A percentile compares a stretch with the other conserved stretches of the same genome.
These are phyloP conservation scores for Catagonus wagneri DNA, from an alignment of 2,113 vertebrate genomes.

Conservation along the genomic window DNA sequence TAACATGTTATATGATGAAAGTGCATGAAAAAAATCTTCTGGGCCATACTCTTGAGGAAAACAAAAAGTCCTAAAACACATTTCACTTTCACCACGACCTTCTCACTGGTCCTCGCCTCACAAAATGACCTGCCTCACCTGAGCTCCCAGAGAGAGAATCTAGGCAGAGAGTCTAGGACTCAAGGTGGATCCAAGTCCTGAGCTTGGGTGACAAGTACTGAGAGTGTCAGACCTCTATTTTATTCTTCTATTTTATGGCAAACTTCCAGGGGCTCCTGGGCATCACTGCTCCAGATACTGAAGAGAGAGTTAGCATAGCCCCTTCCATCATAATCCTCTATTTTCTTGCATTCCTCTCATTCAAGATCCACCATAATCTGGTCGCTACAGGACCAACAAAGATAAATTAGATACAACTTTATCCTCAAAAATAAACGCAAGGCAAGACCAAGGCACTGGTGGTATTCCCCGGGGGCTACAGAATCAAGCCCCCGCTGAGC, in stretches of 20 bases:
- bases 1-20: background rate
- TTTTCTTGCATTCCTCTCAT: background rate
- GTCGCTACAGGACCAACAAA: background rate
- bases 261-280: background rate
- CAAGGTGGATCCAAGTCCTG: fast-evolving
- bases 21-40: background rate
- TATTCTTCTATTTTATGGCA: background rate
- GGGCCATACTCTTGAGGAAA: background rate
- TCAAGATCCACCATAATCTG: background rate
- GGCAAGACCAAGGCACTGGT: background rate
- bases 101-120: background rate
- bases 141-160: background rate
- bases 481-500: background rate
- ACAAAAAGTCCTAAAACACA: background rate
- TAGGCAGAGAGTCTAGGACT: background rate
- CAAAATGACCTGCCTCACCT: background rate
- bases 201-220: fast-evolving
- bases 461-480: fast-evolving
- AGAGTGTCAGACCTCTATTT: background rate
- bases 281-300: background rate
- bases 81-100: too few species aligned
- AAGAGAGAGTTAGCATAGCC: too few species aligned
- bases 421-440: background rate
- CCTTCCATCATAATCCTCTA: background rate
- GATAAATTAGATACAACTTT: background rate